A percentile compares a stretch with the other conserved stretches of the same genome.
These are phyloP conservation scores for Oxyteleia sp. DNA, from an alignment of 2,888 invertebrate genomes.

Conservation along the genomic window DNA sequence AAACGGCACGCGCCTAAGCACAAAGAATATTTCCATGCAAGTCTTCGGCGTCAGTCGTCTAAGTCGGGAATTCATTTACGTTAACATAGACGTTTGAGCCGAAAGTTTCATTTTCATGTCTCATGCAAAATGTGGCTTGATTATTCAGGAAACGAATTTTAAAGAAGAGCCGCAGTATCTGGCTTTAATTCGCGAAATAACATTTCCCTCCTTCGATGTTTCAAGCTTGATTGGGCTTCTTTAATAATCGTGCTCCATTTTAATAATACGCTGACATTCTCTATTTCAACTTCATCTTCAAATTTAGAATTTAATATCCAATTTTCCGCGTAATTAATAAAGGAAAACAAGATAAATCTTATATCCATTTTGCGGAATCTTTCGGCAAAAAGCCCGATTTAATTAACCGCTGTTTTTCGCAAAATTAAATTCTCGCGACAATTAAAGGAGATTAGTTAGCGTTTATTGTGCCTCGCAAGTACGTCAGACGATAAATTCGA, in stretches of 20 bases:
- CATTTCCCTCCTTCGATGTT: constrained; percentile 34
- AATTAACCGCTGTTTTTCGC: constrained; percentile 23
- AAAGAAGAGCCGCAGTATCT: constrained; percentile 28
- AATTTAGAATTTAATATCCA: constrained; percentile 14
- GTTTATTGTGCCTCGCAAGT: constrained; percentile 36
- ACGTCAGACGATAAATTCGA: constrained; percentile 35
- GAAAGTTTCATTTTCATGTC: constrained; percentile 31
- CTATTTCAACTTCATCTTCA: neutral
- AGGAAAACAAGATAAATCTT: constrained; percentile 33
- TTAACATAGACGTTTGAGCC: constrained; percentile 8
- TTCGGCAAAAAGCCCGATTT: constrained; percentile 21
- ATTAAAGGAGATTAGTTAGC: constrained; percentile 44
- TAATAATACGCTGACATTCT: constrained; percentile 27
- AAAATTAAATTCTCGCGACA: constrained; percentile 36
- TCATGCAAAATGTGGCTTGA: constrained; percentile 22
- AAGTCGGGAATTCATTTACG: constrained; percentile 11
- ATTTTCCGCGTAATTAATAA: constrained; percentile 35
- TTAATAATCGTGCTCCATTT: constrained; percentile 38
- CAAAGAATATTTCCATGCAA: neutral
- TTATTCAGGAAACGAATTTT: constrained; percentile 29
- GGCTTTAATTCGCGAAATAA: constrained; percentile 16
- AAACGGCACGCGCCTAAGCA: neutral
- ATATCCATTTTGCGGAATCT: constrained; percentile 24
- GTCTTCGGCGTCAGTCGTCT: neutral
- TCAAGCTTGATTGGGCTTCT: constrained; percentile 27